A percentile compares a stretch with the other conserved stretches of the same genome.
Conservation (phyloP, 2,797 vertebrate genomes). For the Gobio occitaniae region DNA sequence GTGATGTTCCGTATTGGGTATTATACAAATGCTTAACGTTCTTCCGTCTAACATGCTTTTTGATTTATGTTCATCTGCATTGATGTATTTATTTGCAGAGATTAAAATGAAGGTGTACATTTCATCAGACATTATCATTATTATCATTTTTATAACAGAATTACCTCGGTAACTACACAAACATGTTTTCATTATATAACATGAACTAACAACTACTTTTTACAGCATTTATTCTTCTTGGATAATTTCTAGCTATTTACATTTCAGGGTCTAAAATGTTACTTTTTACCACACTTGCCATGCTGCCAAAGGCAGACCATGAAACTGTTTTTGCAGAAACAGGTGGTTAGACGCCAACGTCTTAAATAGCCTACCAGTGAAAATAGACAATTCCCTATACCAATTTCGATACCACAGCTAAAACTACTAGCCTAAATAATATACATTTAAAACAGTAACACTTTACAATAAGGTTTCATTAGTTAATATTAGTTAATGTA, state of each 20-base stretch:
- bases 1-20: not conserved
- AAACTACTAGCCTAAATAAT: too few relatives aligned
- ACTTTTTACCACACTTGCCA: too few relatives aligned
- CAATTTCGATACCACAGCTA: too few relatives aligned
- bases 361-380: too few relatives aligned
- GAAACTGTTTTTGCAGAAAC: too few relatives aligned
- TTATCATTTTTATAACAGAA: not conserved
- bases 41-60: not conserved
- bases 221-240: not conserved
- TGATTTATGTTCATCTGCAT: slow-evolving; percentile 3
- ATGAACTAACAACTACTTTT: not conserved
- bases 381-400: not conserved
- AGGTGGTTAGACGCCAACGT: too few relatives aligned
- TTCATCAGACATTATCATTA: not conserved
- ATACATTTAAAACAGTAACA: too few relatives aligned
- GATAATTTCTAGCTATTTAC: not conserved
- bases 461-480: too few relatives aligned
- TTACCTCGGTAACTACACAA: not conserved
- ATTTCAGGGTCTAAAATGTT: not conserved
- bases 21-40: not conserved
- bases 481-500: too few relatives aligned
- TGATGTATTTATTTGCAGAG: slow-evolving; percentile 34
- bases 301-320: too few relatives aligned
- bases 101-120: slow-evolving; percentile 22
- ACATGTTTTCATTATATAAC: not conserved